Evolutionary conservation across 2,113 vertebrate species (phyloP).

Genomic region (Arizona elegans): DNA sequence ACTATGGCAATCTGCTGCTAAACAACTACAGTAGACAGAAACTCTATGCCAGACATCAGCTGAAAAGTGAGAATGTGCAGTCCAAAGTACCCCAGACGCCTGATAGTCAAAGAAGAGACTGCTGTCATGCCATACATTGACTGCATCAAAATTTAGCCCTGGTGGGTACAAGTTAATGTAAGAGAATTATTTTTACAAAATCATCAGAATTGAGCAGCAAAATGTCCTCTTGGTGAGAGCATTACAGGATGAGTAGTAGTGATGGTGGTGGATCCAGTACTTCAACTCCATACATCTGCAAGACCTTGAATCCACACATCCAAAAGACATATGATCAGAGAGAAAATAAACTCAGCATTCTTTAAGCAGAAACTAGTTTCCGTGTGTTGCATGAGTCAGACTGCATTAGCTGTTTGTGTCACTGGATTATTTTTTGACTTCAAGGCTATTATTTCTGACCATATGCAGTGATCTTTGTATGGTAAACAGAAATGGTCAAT

Average conservation of each 20-base stretch:
- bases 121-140: not conserved
- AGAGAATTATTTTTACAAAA: not conserved
- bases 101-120: not conserved
- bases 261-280: not conserved
- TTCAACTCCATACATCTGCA: not conserved
- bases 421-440: not conserved
- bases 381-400: not conserved
- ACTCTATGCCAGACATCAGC: not conserved
- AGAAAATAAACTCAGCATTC: not conserved
- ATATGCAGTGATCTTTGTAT: not conserved
- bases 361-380: not conserved
- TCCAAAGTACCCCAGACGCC: not conserved
- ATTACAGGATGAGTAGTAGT: not conserved
- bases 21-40: not conserved
- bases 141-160: not conserved
- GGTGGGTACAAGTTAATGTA: not conserved
- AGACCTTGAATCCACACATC: not conserved
- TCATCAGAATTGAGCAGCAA: not conserved
- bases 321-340: not conserved
- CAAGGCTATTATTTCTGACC: not conserved
- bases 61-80: not conserved
- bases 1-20: not conserved
- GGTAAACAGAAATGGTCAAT: not conserved
- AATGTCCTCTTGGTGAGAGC: not conserved
- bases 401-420: not conserved